These are phyloP conservation scores for Bombycilla garrulus DNA, from an alignment of 2,113 vertebrate genomes.

Conservation along the genomic window DNA sequence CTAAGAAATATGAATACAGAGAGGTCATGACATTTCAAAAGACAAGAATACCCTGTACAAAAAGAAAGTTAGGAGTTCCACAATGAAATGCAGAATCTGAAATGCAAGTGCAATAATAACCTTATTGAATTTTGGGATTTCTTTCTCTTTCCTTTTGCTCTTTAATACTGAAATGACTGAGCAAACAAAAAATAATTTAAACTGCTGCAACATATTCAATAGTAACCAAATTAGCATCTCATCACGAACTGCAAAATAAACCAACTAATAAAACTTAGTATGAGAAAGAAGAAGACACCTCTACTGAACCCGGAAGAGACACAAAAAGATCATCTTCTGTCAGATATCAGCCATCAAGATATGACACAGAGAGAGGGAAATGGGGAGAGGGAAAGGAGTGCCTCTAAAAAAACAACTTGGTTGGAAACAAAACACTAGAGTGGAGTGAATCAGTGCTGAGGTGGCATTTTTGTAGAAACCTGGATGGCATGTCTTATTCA, in stretches of 20 bases:
- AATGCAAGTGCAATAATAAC: background rate
- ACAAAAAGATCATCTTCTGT: background rate
- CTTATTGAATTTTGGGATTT: background rate
- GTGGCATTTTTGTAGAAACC: constrained; percentile 16
- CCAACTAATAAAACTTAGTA: background rate
- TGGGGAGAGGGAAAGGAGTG: background rate
- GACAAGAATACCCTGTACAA: background rate
- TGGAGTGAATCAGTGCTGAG: constrained; percentile 48
- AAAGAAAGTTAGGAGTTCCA: background rate
- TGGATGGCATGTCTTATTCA: background rate
- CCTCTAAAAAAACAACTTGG: background rate
- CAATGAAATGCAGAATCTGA: background rate
- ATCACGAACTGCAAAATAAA: background rate
- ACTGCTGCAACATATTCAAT: background rate
- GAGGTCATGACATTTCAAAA: background rate
- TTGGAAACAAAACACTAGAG: background rate
- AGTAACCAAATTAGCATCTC: background rate
- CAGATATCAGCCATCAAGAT: background rate
- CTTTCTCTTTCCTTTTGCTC: background rate
- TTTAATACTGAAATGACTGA: background rate
- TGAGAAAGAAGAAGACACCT: background rate
- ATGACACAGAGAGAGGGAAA: background rate
- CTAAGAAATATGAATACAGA: background rate
- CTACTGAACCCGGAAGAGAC: background rate
- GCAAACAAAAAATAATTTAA: background rate